Evolutionary conservation across 2,797 vertebrate genomes (phyloP).

Genomic region (Dipus sagitta): DNA sequence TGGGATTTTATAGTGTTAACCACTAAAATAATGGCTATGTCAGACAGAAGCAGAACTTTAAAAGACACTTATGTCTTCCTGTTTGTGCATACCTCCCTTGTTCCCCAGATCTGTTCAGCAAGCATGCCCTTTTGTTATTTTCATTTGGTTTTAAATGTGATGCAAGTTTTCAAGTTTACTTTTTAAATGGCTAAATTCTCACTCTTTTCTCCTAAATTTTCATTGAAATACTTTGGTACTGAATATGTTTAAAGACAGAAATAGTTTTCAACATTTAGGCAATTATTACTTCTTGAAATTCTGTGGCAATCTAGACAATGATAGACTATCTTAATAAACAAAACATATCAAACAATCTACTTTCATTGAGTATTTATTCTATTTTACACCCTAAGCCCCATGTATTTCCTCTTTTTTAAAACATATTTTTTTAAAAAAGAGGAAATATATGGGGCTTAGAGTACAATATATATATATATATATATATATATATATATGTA

Average conservation of each 20-base stretch:
- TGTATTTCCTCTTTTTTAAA: neutral
- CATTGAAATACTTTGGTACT: neutral
- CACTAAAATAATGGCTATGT: conserved; percentile 34
- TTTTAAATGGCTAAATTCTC: neutral
- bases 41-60: neutral
- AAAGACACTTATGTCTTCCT: neutral
- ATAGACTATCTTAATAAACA: neutral
- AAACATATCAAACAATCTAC: neutral
- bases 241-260: neutral
- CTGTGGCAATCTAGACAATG: neutral
- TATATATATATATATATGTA: too few relatives aligned
- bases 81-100: neutral
- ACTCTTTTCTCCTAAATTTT: neutral
- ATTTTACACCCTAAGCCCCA: neutral
- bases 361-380: neutral
- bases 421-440: too few relatives aligned
- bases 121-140: neutral
- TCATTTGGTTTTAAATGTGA: neutral
- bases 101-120: neutral
- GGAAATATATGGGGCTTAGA: too few relatives aligned
- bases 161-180: neutral
- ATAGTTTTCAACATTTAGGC: neutral
- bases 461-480: too few relatives aligned
- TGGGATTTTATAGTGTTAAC: conserved; percentile 49
- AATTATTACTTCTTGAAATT: neutral